Percentiles rank a stretch among this genome's conserved stretches.
Evolutionary conservation across 2,888 invertebrate genomes (phyloP).

Genomic region (Hylaea fasciaria): DNA sequence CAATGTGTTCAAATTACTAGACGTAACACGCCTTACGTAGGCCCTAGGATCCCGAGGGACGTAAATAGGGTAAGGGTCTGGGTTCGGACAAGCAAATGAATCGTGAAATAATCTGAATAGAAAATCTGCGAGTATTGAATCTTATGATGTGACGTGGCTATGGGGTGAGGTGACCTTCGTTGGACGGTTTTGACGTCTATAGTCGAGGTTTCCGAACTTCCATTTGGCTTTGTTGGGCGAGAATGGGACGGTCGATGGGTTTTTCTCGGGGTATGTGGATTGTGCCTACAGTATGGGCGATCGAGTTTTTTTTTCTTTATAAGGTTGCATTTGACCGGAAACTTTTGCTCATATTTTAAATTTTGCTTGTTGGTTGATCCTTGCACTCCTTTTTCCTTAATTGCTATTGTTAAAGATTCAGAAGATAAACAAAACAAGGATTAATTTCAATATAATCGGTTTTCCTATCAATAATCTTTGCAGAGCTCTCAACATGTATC

Average conservation of each 20-base stretch:
- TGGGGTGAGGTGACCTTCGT: conserved; percentile 38
- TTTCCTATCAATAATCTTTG: too few species aligned
- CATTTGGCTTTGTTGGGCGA: conserved; percentile 25
- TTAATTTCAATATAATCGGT: too few species aligned
- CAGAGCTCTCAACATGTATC: too few species aligned
- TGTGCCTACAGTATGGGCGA: conserved; percentile 2
- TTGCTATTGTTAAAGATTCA: too few species aligned
- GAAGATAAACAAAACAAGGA: too few species aligned
- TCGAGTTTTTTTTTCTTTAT: not conserved
- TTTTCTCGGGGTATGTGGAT: conserved; percentile 1
- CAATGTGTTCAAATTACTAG: conserved; percentile 33
- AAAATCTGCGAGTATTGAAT: conserved; percentile 41
- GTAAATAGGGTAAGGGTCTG: conserved; percentile 33
- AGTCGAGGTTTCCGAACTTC: conserved; percentile 22
- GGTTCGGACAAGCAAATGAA: conserved; percentile 37
- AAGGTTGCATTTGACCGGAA: too few species aligned
- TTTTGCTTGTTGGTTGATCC: too few species aligned
- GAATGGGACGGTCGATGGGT: conserved; percentile 17
- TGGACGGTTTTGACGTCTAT: conserved; percentile 29
- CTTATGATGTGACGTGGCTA: conserved; percentile 25
- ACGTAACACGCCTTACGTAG: conserved; percentile 21
- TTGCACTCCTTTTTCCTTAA: too few species aligned
- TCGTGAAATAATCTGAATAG: conserved; percentile 43
- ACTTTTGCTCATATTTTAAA: too few species aligned
- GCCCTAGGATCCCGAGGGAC: conserved; percentile 22